Conservation (phyloP, 2,888 invertebrate genomes). For the Xestia xanthographa region DNA sequence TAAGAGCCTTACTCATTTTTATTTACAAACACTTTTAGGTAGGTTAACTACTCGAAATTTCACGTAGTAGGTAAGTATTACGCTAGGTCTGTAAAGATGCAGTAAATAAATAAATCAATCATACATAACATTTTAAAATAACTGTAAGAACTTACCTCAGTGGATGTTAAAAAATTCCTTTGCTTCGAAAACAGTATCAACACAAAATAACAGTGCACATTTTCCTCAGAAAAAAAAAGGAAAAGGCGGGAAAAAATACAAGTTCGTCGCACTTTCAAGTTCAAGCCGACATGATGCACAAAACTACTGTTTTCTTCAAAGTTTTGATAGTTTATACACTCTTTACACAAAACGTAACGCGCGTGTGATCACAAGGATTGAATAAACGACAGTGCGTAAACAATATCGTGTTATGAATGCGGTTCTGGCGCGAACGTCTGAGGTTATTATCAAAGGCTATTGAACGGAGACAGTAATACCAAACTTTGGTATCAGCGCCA, state of each 20-base stretch:
- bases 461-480: conserved; percentile 69
- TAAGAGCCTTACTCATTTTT: conserved; percentile 10
- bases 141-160: conserved; percentile 40
- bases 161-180: conserved; percentile 40
- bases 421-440: conserved; percentile 72
- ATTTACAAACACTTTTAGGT: conserved; percentile 43
- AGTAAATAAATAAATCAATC: conserved; percentile 10
- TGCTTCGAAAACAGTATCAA: conserved; percentile 27
- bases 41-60: background rate
- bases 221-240: conserved; percentile 18
- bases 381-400: conserved; percentile 79
- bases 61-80: background rate
- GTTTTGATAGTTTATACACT: conserved; percentile 51
- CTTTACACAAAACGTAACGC: conserved; percentile 43
- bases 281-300: conserved; percentile 46
- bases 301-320: conserved; percentile 44
- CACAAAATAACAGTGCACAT: conserved; percentile 35
- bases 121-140: background rate
- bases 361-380: conserved; percentile 70
- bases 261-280: conserved; percentile 46
- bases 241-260: conserved; percentile 52
- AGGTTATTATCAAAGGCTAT: conserved; percentile 77
- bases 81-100: background rate
- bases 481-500: conserved; percentile 59
- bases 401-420: conserved; percentile 74